Conservation (phyloP, 2,888 invertebrate genomes). For the Criorhina ranunculi region DNA sequence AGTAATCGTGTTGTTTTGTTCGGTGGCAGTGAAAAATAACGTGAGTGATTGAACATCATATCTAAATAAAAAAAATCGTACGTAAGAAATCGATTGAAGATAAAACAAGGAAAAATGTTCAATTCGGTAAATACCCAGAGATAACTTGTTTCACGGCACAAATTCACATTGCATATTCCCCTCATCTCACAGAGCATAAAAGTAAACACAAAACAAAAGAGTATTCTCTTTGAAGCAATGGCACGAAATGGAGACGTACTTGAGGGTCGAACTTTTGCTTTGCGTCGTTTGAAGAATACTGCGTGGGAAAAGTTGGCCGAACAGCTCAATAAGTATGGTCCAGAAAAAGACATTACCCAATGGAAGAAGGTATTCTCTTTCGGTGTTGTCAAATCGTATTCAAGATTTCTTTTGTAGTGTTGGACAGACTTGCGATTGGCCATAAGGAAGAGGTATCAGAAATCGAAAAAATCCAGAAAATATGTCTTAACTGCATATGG, state of each 20-base stretch:
- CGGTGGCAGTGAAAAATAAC: neutral
- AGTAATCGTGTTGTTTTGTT: neutral
- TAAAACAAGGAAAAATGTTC: neutral
- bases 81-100: neutral
- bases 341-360: slow-evolving; percentile 18
- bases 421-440: slow-evolving; percentile 41
- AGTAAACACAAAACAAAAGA: slow-evolving; percentile 34
- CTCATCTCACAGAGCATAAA: neutral
- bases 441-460: slow-evolving; percentile 37
- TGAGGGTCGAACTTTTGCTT: neutral
- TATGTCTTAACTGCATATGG: slow-evolving; percentile 13
- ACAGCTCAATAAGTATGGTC: slow-evolving; percentile 34
- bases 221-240: slow-evolving; percentile 43
- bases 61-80: neutral
- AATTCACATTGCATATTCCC: neutral
- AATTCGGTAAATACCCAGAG: neutral
- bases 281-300: neutral
- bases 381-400: neutral
- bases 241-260: slow-evolving; percentile 25
- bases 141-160: neutral
- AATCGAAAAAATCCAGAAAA: neutral
- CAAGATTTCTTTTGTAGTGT: slow-evolving; percentile 3
- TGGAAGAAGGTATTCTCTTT: slow-evolving; percentile 47
- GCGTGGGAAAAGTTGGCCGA: slow-evolving; percentile 17
- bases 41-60: neutral